A percentile compares a stretch with the other conserved stretches of the same genome.
phyloP scores from a whole-genome alignment of 1,140 invertebrate species.

The Whitmania pigra region DNA sequence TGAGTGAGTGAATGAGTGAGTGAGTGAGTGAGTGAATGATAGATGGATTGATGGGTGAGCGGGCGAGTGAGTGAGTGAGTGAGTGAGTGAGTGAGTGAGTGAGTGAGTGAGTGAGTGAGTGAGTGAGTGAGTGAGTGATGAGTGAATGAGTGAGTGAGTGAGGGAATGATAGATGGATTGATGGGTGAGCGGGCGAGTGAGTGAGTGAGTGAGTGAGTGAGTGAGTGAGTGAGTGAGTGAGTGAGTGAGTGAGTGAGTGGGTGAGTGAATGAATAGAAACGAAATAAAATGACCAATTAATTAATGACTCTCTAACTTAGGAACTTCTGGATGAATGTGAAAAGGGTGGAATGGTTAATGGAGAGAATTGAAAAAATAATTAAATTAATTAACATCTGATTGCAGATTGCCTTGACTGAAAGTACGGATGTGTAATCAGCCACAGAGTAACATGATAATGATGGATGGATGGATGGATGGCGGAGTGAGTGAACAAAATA shows the following conservation, averaged over 20 bases:
- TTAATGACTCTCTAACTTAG: too few relatives aligned
- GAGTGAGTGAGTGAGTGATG: conserved; percentile 24
- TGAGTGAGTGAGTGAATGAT: conserved; percentile 17
- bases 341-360: neutral
- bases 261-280: conserved; percentile 8
- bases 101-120: conserved; percentile 26
- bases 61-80: conserved; percentile 22
- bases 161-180: neutral
- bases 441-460: neutral
- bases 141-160: too few relatives aligned
- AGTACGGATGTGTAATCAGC: neutral
- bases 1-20: too few relatives aligned
- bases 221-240: conserved; percentile 27
- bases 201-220: conserved; percentile 25
- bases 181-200: conserved; percentile 20
- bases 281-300: neutral
- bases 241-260: conserved; percentile 26
- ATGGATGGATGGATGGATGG: neutral
- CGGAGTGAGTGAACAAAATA: neutral
- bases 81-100: conserved; percentile 27
- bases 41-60: conserved; percentile 11
- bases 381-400: neutral
- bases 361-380: neutral
- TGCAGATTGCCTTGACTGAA: neutral
- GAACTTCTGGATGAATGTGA: neutral